These are phyloP conservation scores for Deilephila porcellus DNA, from an alignment of 2,888 invertebrate species.

Conservation along the genomic window DNA sequence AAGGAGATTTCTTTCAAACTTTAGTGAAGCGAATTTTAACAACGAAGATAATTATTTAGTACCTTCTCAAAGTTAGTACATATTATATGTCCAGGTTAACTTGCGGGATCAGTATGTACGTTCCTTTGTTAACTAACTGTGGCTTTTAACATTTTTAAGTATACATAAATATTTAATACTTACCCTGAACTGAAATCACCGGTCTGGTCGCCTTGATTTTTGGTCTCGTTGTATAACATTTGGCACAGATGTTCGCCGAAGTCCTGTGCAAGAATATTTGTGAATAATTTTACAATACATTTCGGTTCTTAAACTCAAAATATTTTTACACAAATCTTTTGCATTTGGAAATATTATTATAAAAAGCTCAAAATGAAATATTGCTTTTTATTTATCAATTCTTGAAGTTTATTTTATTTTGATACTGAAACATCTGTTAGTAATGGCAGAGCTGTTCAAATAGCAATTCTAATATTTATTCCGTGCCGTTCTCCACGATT, in stretches of 20 bases:
- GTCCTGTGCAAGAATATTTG: conserved; percentile 51
- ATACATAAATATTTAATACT: conserved; percentile 11
- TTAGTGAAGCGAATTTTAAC: too few relatives aligned
- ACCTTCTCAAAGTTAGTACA: too few relatives aligned
- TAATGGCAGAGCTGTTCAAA: too few relatives aligned
- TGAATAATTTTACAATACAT: conserved; percentile 23
- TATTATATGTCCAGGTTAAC: too few relatives aligned
- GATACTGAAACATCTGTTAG: too few relatives aligned
- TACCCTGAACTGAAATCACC: conserved; percentile 53
- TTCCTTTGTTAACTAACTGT: too few relatives aligned
- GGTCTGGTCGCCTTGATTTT: conserved; percentile 56
- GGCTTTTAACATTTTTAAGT: not conserved
- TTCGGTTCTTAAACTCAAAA: conserved; percentile 15
- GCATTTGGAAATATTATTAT: not conserved
- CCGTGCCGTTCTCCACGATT: too few relatives aligned
- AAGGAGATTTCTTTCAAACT: too few relatives aligned
- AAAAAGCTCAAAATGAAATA: not conserved
- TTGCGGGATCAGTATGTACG: too few relatives aligned
- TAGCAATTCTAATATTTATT: too few relatives aligned
- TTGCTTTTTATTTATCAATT: not conserved
- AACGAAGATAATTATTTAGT: too few relatives aligned
- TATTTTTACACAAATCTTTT: not conserved
- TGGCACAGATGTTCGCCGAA: conserved; percentile 73
- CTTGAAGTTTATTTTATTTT: too few relatives aligned
- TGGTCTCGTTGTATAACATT: conserved; percentile 70